phyloP scores from a whole-genome alignment of 2,888 invertebrate species.

The Limnephilus auricula region DNA sequence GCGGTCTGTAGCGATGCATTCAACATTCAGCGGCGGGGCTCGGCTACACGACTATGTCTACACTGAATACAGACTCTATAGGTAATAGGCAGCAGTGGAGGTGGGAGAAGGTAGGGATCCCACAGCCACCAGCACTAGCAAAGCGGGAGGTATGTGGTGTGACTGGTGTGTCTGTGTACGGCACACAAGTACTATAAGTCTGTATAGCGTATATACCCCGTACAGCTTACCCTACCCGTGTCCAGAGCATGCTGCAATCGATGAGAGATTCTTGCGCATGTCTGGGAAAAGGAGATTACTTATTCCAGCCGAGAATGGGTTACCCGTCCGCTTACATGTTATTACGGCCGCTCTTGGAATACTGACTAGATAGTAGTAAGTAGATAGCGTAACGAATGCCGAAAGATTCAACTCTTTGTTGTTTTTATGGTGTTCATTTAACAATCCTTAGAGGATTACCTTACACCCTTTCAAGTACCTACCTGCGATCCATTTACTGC shows the following conservation, averaged over 20 bases:
- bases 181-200: not conserved
- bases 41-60: constrained; percentile 5
- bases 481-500: not conserved
- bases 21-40: constrained; percentile 47
- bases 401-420: not conserved
- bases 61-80: not conserved
- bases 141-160: constrained; percentile 21
- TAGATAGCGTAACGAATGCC: not conserved
- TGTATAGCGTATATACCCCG: not conserved
- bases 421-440: constrained; percentile 9
- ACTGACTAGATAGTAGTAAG: constrained; percentile 15
- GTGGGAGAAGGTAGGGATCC: not conserved
- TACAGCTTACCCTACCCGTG: not conserved
- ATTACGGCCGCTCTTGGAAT: constrained; percentile 44
- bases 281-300: constrained; percentile 57
- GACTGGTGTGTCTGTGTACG: not conserved
- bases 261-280: constrained; percentile 63
- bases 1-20: constrained; percentile 53
- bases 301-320: constrained; percentile 57
- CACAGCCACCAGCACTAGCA: not conserved
- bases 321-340: constrained; percentile 55
- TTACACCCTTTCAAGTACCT: not conserved
- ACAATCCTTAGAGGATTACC: not conserved
- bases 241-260: constrained; percentile 55
- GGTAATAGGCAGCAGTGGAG: not conserved